Evolutionary conservation across 2,888 invertebrate genomes (phyloP), one percentile per base, ranked within the genome.

Genomic region (Volucella inflata): DNA sequence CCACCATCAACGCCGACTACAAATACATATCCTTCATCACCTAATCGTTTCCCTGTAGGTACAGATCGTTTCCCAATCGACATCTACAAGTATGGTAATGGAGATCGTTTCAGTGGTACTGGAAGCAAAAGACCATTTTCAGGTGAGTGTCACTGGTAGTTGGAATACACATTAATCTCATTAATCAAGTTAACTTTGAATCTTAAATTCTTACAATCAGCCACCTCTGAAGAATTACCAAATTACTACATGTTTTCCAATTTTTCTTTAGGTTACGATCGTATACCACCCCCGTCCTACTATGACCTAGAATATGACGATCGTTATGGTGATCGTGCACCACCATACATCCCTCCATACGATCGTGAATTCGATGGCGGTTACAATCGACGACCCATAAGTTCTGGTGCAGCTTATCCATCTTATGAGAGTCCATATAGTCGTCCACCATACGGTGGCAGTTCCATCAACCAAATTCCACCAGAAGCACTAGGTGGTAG

Each of bases 21-120:
- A 48, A 93, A 93, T 87, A 93, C 93, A 89, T 94, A 93, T 87
- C 93, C 94, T 3, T 89, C 92, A 4, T 92, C 92, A 8, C 90
- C 91, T 1, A 94, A 93, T 88, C 92, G 94, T 40, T 94, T 94
- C 88, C 94, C 94, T 72, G 93, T 92, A 87, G 93, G 92, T 78
- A 91, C 89, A 16, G 93, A 93, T 83, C 92, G 93, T 57, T 93
- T 92, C 89, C 93, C 94, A 38, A 88, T 91, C 40, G 91, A 91
- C 70, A 92, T 92, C 79, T 92, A 91, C 85, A 92, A 92, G 82
- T 92, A 92, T 87, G 94, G 94, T 42, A 94, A 94, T 89, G 92
- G 93, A 1, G 93, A 93, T 70, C 92, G 92, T 40, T 93, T 93
- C 88, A 89, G 89, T 50, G 93, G 93, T 57, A 82, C 89, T 30